Evolutionary conservation across 2,888 invertebrate species (phyloP).

Genomic region (Melangyna quadrimaculata): DNA sequence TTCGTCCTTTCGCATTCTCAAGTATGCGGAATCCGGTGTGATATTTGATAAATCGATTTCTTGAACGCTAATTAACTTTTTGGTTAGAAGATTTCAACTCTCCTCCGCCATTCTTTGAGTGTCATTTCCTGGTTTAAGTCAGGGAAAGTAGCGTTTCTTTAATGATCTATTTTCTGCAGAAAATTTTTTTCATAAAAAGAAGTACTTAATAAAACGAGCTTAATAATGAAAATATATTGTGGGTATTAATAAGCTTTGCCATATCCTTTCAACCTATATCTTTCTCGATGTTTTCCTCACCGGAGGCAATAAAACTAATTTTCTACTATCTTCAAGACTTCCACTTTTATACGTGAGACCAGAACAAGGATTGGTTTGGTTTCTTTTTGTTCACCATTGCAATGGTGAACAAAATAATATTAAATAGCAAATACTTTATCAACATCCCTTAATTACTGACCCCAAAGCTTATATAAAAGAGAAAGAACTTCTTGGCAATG

Average conservation of each 20-base stretch:
- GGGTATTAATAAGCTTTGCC: constrained; percentile 2
- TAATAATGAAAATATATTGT: constrained; percentile 25
- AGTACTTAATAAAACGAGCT: background rate
- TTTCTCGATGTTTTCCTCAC: background rate
- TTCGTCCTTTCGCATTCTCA: background rate
- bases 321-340: constrained; percentile 10
- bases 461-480: constrained; percentile 39
- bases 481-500: constrained; percentile 25
- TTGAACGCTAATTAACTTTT: constrained; percentile 67
- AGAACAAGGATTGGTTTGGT: background rate
- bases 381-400: background rate
- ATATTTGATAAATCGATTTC: constrained; percentile 54
- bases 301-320: constrained; percentile 45
- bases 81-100: constrained; percentile 34
- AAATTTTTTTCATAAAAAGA: background rate
- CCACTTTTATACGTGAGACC: background rate
- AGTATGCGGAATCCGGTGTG: background rate
- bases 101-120: background rate
- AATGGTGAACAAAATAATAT: constrained; percentile 45
- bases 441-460: constrained; percentile 64
- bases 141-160: background rate
- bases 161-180: constrained; percentile 6
- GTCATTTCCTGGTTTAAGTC: background rate
- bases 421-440: constrained; percentile 68
- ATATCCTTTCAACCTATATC: background rate